Conservation (phyloP, 2,888 invertebrate genomes). For the Meteorus colon region DNA sequence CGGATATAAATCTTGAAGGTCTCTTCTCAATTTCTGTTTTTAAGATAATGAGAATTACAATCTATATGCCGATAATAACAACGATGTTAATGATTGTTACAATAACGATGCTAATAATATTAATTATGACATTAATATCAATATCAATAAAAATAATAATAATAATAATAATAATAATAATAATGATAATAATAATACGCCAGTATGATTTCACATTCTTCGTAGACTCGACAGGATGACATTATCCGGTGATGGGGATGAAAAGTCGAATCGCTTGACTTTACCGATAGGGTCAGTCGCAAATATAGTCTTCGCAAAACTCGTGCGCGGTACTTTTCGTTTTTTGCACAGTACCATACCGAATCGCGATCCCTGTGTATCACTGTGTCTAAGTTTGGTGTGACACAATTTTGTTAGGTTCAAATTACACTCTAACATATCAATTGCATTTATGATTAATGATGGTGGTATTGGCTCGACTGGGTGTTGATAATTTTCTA, state of each 20-base stretch:
- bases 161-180: too few species aligned
- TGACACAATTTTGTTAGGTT: slow-evolving; percentile 47
- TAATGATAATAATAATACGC: background rate
- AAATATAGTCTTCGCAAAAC: slow-evolving; percentile 48
- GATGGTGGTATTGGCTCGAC: slow-evolving; percentile 31
- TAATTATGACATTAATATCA: too few species aligned
- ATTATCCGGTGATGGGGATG: slow-evolving; percentile 79
- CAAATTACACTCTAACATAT: slow-evolving; percentile 48
- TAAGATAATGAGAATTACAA: too few species aligned
- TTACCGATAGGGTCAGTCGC: slow-evolving; percentile 47
- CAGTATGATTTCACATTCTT: slow-evolving; percentile 42
- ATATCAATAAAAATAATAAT: too few species aligned
- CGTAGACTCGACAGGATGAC: slow-evolving; percentile 72
- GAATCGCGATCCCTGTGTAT: slow-evolving; percentile 72
- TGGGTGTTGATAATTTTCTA: slow-evolving; percentile 42
- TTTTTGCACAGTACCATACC: slow-evolving; percentile 75
- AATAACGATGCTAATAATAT: background rate
- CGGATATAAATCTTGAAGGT: too few species aligned
- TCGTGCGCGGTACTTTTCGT: slow-evolving; percentile 60
- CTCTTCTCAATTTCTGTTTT: too few species aligned
- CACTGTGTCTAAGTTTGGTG: slow-evolving; percentile 50
- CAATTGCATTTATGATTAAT: slow-evolving; percentile 9
- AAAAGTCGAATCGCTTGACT: slow-evolving; percentile 76
- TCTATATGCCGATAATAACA: too few species aligned
- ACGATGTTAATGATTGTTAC: too few species aligned